Evolutionary conservation across 2,888 invertebrate genomes (phyloP), one percentile per base, ranked within the genome.

Genomic region (Ennomos erosarius): DNA sequence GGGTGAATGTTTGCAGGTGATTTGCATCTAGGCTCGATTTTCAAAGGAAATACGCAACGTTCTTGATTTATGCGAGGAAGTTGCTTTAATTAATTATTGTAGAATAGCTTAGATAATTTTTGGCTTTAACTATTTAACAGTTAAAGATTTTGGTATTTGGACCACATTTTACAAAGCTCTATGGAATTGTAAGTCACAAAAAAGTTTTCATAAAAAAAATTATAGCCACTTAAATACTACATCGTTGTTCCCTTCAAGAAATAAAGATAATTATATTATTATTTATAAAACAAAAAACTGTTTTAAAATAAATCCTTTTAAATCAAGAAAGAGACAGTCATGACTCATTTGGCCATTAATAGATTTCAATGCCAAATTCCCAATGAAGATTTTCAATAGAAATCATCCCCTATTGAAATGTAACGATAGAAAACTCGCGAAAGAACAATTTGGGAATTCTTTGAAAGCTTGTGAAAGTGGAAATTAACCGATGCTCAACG

Each of bases 391-490:
- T 64, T 72, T 73, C 74, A 26, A 62, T 63, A 51, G 58, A 69
- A 74, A 74, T 72, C 68, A 67, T 64, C 70, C 54, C 57, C 69
- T 69, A 75, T 78, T 74, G 72, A 73, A 75, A 69, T 51, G 58
- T 58, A 70, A 55, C 51, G 70, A 65, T 62, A 63, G 45, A 60
- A 65, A 73, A 72, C 73, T 75, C 55, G 65, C 55, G 69, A 75
- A 71, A 71, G 73, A 75, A 73, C 71, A 74, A 75, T 76, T 81
- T 73, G 51, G 62, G 62, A 70, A 68, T 71, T 72, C 64, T 74
- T 74, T 61, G 55, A 66, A 66, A 64, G 64, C 59, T 68, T 62
- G 61, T 47, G 53, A 59, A 58, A 68, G 63, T 60, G 68, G 67
- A 72, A 75, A 78, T 79, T 73, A 77, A 74, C 73, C 60, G 66